A percentile compares a stretch with the other conserved stretches of the same genome.
Evolutionary conservation across 2,797 vertebrate species (phyloP).

Genomic region (Salarias fasciatus): DNA sequence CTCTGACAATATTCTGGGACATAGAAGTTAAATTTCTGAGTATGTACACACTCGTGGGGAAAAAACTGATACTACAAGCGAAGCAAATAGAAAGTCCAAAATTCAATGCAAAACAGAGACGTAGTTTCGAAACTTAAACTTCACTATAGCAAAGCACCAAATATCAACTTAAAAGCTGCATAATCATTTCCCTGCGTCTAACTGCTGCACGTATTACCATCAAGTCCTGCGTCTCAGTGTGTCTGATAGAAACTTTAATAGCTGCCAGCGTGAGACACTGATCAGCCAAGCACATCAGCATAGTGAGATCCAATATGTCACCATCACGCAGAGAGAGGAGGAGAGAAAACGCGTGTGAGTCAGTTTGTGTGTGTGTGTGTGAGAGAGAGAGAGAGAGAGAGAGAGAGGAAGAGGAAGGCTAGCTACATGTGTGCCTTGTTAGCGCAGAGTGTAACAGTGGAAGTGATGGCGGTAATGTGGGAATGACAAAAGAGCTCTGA

Average conservation of each 20-base stretch:
- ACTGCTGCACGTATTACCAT: conserved; percentile 48
- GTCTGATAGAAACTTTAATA: conserved; percentile 69
- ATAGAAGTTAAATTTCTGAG: too few relatives aligned
- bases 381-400: conserved; percentile 14
- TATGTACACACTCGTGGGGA: too few relatives aligned
- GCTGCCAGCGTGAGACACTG: conserved; percentile 67
- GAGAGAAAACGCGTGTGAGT: conserved; percentile 9
- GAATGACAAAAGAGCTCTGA: conserved; percentile 63
- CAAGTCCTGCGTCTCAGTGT: conserved; percentile 52
- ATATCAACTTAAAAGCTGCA: conserved; percentile 20
- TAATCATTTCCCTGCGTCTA: conserved; percentile 23
- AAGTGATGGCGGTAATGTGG: conserved; percentile 64
- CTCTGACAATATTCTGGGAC: too few relatives aligned
- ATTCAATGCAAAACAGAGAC: too few relatives aligned
- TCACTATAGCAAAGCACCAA: too few relatives aligned
- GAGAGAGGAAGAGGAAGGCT: background rate
- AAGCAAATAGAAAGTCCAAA: too few relatives aligned
- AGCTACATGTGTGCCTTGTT: conserved; percentile 55
- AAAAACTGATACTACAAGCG: too few relatives aligned
- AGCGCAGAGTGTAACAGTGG: conserved; percentile 51
- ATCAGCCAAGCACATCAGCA: conserved; percentile 72
- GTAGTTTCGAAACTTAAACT: too few relatives aligned
- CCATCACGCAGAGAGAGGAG: conserved; percentile 52
- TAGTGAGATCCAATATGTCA: conserved; percentile 71
- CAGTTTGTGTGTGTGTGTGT: conserved; percentile 27